Percentiles rank a stretch among this genome's conserved stretches.
Conservation (phyloP, 2,888 invertebrate genomes). For the Himalopsyche anomala region DNA sequence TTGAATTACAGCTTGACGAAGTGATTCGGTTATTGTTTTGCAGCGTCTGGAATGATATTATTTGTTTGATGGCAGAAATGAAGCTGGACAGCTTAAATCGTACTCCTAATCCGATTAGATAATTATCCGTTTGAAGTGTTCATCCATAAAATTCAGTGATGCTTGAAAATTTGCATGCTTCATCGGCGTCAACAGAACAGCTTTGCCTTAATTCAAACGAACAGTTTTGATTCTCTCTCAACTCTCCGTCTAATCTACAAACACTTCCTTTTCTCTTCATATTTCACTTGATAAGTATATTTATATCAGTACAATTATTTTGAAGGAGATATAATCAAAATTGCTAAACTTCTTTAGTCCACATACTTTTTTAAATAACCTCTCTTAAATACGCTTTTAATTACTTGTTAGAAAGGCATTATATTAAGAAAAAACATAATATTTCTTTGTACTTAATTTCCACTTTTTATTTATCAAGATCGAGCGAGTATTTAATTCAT, state of each 20-base stretch:
- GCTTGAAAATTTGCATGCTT: conserved; percentile 38
- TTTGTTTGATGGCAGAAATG: conserved; percentile 1
- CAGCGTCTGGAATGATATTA: conserved; percentile 8
- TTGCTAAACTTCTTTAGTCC: no score
- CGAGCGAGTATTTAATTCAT: no score
- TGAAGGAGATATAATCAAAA: no score
- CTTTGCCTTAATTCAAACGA: conserved; percentile 8
- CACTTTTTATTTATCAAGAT: no score
- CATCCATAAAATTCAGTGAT: conserved; percentile 24
- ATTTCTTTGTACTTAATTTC: no score
- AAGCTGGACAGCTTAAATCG: conserved; percentile 17
- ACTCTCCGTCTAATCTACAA: background rate
- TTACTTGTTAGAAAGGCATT: no score
- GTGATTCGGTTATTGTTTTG: background rate
- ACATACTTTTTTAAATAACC: no score
- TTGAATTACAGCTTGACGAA: background rate
- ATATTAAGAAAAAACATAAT: no score
- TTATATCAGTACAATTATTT: background rate
- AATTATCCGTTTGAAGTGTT: conserved; percentile 32
- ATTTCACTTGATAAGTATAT: background rate
- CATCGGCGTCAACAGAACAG: conserved; percentile 27
- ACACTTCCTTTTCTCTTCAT: background rate
- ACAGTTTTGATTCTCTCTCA: conserved; percentile 6
- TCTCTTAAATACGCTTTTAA: no score
- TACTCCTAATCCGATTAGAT: conserved; percentile 8